phyloP scores from a whole-genome alignment of 23 tunicate genomes.

The Trididemnum miniatum region DNA sequence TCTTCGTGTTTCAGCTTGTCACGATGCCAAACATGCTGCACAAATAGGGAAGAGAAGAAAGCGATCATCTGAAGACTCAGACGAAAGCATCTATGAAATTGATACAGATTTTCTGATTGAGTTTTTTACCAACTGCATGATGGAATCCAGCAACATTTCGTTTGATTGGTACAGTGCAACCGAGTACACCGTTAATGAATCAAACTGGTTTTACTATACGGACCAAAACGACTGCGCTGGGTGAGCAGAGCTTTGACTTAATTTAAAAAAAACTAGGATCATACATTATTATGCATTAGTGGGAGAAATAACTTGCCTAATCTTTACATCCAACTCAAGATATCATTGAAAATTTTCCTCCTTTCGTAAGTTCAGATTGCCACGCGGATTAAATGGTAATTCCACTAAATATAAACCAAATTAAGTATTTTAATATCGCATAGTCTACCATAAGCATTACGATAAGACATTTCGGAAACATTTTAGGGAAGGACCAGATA shows the following conservation, averaged over 20 bases:
- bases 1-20: constrained; percentile 22
- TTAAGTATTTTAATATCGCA: no score
- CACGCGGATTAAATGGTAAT: no score
- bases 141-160: constrained; percentile 4
- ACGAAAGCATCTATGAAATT: not conserved
- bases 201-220: constrained; percentile 34
- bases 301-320: no score
- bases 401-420: no score
- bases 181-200: constrained; percentile 25
- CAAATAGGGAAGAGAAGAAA: not conserved
- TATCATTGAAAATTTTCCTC: no score
- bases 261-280: no score
- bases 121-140: constrained; percentile 26
- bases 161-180: constrained; percentile 37
- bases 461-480: no score
- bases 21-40: not conserved
- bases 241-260: constrained; percentile 5
- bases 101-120: not conserved
- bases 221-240: constrained; percentile 18
- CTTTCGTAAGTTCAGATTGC: no score
- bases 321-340: no score
- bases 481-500: constrained; percentile 14
- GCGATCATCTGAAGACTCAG: not conserved
- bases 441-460: no score
- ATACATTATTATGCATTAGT: no score